Evolutionary conservation across 2,888 invertebrate genomes (phyloP), one percentile per base, ranked within the genome.

Genomic region (Clanis bilineata): DNA sequence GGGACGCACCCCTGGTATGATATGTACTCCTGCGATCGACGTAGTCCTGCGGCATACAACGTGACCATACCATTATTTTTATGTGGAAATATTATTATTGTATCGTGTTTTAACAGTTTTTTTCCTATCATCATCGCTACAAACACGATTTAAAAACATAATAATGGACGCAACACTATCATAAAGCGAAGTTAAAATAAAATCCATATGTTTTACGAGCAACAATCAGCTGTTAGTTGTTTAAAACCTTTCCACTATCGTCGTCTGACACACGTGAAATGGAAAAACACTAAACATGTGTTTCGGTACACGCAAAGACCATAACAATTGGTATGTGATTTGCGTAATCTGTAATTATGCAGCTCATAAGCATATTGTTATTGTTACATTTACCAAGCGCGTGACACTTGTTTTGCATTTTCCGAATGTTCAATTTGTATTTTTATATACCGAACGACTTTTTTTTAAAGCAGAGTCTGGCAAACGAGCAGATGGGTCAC

Each of bases 271-370:
- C 15, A 51, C 51, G 18, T 41, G 41, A 41, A 18, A 41, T 18
- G 51, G 51, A 51, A 51, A 51, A 51, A 51, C 28, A 51, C 51
- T 51, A 51, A 51, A 51, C 51, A 51, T 32, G 10, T 32, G 51
- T 10, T 28, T 18, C 6, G 39, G 10, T 23, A 12, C 7, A 44
- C 12, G 28, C 51, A 10, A 3, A 32, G 41, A 41, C 18, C 18
- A 21, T 28, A 51, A 51, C 51, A 51, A 51, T 32, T 32, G 18
- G 1, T 36, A 36, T 41, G 18, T 41, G 32, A 28, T 51, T 18
- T 32, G 18, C 28, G 10, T 32, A 28, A 10, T 10, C 51, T 28
- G 15, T 51, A 10, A 18, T 44, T 32, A 36, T 10, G 21, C 51
- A 32, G 21, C 36, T 1, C 2, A 36, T 36, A 12, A 32, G 3